Evolutionary conservation across 2,888 invertebrate genomes (phyloP), one percentile per base, ranked within the genome.

Genomic region (Chloroclysta siterata): DNA sequence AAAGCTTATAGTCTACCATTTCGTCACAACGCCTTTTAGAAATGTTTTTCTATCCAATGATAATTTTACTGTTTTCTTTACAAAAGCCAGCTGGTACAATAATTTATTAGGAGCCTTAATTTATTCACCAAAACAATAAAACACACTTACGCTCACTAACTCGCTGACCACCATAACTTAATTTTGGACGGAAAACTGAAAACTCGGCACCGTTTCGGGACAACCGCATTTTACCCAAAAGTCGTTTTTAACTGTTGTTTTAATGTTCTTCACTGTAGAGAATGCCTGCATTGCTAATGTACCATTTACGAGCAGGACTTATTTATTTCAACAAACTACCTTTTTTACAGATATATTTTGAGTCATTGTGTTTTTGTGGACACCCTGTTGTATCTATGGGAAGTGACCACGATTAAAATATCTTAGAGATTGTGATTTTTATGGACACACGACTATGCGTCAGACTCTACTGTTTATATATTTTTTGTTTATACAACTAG

Each of bases 121-220:
- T 39, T 39, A 11, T 11, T 39, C 36, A 39, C 4, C 36, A 11
- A 11, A 39, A 33, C 33, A 50, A 29, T 50, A 50, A 50, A 50
- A 29, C 29, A 50, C 29, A 50, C 29, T 33, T n/a, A 33, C 6
- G 8, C 33, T 14, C 52, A 46, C 29, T 55, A 44, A 33, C 14
- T 29, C 50, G 1, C 11, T 51, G 14, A 36, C 51, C 46, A 48
- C 47, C 33, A 44, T 54, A 65, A 59, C 47, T 52, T 65, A 53
- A 55, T 66, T 59, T 53, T 53, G 41, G 48, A 29, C 33, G 33
- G n/a, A 59, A 59, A 59, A 52, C 62, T 33, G 33, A 33, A 33
- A 33, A 33, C 7, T 33, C 33, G 47, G 39, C 50, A 53, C 53
- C 33, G 29, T 54, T 64, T 60, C 48, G 15, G 56, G 44, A 28